Evolutionary conservation across 2,888 invertebrate species (phyloP).

Genomic region (Stenoptilia bipunctidactyla): DNA sequence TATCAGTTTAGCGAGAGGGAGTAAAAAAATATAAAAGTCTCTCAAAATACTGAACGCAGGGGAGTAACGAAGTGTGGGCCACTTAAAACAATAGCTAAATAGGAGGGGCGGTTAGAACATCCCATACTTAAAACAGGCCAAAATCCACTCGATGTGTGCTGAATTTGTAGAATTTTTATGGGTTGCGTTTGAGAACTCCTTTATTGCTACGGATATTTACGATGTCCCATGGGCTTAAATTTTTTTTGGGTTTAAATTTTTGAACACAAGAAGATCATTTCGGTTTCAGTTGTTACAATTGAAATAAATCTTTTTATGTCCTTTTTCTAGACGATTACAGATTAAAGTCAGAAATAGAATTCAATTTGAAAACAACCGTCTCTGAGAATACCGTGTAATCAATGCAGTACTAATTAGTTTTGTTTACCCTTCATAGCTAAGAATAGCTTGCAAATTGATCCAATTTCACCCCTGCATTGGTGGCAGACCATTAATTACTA

Average conservation of each 20-base stretch:
- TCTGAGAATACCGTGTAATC: conserved; percentile 24
- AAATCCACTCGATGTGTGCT: conserved; percentile 64
- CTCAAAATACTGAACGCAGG: conserved; percentile 48
- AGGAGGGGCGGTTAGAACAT: conserved; percentile 47
- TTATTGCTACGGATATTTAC: conserved; percentile 56
- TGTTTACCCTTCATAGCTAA: conserved; percentile 34
- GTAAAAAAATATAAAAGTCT: conserved; percentile 52
- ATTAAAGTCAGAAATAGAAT: no score
- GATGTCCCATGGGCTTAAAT: conserved; percentile 42
- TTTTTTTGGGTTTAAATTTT: conserved; percentile 36
- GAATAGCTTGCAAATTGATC: conserved; percentile 60
- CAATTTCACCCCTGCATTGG: conserved; percentile 54
- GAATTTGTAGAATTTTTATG: conserved; percentile 60
- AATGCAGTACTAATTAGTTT: conserved; percentile 30
- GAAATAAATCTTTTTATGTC: conserved; percentile 1
- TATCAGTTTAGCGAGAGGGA: conserved; percentile 63
- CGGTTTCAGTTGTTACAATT: neutral
- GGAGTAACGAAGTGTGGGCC: conserved; percentile 65
- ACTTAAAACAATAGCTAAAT: conserved; percentile 70
- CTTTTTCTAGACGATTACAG: neutral
- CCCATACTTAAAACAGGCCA: conserved; percentile 47
- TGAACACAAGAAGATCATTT: conserved; percentile 18
- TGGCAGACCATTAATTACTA: conserved; percentile 60
- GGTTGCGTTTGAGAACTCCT: conserved; percentile 38
- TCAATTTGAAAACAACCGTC: no score